These are phyloP conservation scores for Mycetomoellerius zeteki DNA, from an alignment of 1,140 invertebrate genomes.

Conservation along the genomic window DNA sequence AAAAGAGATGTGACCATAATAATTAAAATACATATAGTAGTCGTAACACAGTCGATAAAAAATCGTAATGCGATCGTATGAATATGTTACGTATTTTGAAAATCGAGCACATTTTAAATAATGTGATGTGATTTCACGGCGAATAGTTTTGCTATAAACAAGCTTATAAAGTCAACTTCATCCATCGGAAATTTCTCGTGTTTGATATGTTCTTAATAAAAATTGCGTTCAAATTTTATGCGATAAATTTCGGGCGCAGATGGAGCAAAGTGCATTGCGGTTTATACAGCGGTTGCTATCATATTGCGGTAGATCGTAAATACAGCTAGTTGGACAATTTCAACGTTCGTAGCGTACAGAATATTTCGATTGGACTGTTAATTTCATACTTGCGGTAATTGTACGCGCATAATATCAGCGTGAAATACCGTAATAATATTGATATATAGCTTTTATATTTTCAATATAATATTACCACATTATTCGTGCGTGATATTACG, in stretches of 20 bases:
- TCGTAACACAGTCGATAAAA: not conserved
- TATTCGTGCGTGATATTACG: constrained; percentile 16
- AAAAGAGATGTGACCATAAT: constrained; percentile 3
- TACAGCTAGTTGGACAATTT: constrained; percentile 54
- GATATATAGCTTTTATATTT: constrained; percentile 37
- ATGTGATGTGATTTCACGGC: not conserved
- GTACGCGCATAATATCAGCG: constrained; percentile 20
- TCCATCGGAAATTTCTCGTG: not conserved
- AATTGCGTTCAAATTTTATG: constrained; percentile 45
- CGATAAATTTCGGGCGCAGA: constrained; percentile 51
- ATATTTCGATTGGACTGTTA: constrained; percentile 50
- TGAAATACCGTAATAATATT: constrained; percentile 40
- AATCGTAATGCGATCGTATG: not conserved
- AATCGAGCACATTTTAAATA: not conserved
- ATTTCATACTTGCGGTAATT: constrained; percentile 46
- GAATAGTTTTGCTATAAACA: not conserved
- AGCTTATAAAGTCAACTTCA: not conserved
- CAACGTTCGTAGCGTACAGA: not conserved
- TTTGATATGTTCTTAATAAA: constrained; percentile 22
- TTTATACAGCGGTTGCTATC: constrained; percentile 41
- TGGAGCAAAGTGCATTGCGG: constrained; percentile 48
- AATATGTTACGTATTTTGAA: not conserved
- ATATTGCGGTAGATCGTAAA: constrained; percentile 65
- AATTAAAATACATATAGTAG: not conserved
- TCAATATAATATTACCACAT: constrained; percentile 28